phyloP scores from a whole-genome alignment of 2,113 vertebrate genomes.

The Mastomys natalensis region DNA sequence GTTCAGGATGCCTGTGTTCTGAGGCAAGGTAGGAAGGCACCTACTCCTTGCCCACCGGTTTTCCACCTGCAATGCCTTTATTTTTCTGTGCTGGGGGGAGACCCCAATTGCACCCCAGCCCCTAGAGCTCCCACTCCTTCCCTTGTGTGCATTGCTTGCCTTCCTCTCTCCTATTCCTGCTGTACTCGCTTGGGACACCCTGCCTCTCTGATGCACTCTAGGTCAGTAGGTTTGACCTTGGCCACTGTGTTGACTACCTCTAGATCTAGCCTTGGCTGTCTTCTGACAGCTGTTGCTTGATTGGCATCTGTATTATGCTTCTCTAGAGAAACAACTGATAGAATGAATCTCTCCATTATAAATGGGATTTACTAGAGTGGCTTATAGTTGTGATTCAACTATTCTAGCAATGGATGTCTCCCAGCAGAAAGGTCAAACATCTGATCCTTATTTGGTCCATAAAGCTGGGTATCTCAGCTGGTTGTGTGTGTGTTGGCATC shows the following conservation, averaged over 20 bases:
- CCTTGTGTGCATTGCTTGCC: fast-evolving
- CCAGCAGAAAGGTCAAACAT: neutral
- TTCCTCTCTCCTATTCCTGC: neutral
- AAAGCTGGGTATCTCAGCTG: neutral
- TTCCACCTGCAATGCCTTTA: neutral
- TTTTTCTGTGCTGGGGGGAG: neutral
- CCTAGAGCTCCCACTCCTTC: no score
- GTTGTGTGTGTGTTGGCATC: neutral
- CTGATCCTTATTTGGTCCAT: neutral
- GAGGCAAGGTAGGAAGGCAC: no score
- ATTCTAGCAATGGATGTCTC: neutral
- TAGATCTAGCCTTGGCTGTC: neutral
- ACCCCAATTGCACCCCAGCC: no score
- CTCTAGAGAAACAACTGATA: neutral
- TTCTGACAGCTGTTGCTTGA: neutral
- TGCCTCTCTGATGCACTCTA: neutral
- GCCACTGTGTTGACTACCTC: neutral
- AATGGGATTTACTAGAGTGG: neutral
- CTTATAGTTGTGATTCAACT: neutral
- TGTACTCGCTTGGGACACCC: neutral
- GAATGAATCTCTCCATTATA: neutral
- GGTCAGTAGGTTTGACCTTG: no score
- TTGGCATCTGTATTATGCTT: neutral
- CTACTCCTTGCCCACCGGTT: neutral
- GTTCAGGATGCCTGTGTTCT: neutral